Base-by-base conservation (phyloP, 2,888 invertebrate genomes). In the Euplexia lucipara region DNA sequence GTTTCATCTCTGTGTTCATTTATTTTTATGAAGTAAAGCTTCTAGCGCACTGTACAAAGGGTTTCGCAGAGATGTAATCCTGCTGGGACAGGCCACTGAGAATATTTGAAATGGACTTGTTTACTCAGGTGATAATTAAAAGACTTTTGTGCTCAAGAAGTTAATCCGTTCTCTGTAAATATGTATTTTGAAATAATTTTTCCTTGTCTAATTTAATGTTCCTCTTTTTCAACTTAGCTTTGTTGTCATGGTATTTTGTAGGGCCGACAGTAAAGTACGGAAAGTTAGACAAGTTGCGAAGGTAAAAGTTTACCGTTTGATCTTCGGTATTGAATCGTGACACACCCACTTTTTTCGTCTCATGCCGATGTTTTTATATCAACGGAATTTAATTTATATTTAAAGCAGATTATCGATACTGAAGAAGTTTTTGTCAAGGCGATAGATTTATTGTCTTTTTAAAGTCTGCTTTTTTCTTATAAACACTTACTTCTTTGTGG, bases 91-190 rank as follows among this genome's bases (percentile, higher is more conserved):
- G 18, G 42, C 42, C 16, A 34, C 48, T 41, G 22, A 30, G 34
- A 61, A 47, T 58, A 63, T 58, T 70, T 45, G 20, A 51, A 63
- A 51, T 42, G 57, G 44, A 53, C 52, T 20, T 37, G 58, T 70
- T 76, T 73, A 56, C 51, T 70, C n/a, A 51, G 57, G 45, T 51
- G 49, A 37, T 76, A 70, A 71, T 73, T 56, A 76, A 70, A 32
- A 51, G 39, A 59, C 42, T 59, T 61, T 37, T 41, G 39, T 18
- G 16, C 48, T 44, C 56, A 44, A 61, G 47, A 69, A 52, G 45
- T 54, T 70, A 51, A 75, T 61, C 49, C 63, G 63, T 54, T 49
- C 30, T 42, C 3, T 9, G 64, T 51, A 63, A 76, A 70, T 70
- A 70, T 70, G 48, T 67, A 74, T 49, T 74, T 67, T 48, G 52